Evolutionary conservation across 1,140 invertebrate genomes (phyloP).

Genomic region (Trinorchestia longiramus): DNA sequence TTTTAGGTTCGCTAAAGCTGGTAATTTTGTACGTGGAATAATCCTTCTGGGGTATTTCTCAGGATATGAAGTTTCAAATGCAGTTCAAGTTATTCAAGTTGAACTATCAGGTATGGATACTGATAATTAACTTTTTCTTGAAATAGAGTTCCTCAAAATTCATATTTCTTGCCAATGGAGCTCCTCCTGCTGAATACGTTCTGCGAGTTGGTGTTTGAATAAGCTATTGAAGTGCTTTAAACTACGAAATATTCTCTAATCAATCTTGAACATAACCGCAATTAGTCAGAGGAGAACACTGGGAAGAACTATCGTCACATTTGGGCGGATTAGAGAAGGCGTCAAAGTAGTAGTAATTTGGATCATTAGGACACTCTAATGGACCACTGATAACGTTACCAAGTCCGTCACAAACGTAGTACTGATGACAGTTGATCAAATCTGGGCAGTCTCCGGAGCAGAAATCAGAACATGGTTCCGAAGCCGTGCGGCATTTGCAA

Average conservation of each 20-base stretch:
- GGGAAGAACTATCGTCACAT: neutral
- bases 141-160: too few relatives aligned
- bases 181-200: too few relatives aligned
- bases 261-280: neutral
- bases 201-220: too few relatives aligned
- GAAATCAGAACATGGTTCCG: neutral
- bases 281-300: neutral
- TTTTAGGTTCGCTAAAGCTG: too few relatives aligned
- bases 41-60: too few relatives aligned
- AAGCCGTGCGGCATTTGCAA: neutral
- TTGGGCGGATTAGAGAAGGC: neutral
- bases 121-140: too few relatives aligned
- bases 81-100: too few relatives aligned
- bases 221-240: neutral
- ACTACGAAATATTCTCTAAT: neutral
- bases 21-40: too few relatives aligned
- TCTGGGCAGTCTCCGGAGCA: neutral
- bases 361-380: neutral
- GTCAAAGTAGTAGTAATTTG: neutral
- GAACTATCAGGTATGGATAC: too few relatives aligned
- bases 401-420: neutral
- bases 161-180: too few relatives aligned
- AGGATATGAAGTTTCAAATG: too few relatives aligned
- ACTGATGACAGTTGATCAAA: neutral
- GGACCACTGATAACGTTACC: neutral